Percentiles rank a stretch among this genome's conserved stretches.
Conservation (phyloP, 2,113 vertebrate genomes). For the Pterophyllum scalare region DNA sequence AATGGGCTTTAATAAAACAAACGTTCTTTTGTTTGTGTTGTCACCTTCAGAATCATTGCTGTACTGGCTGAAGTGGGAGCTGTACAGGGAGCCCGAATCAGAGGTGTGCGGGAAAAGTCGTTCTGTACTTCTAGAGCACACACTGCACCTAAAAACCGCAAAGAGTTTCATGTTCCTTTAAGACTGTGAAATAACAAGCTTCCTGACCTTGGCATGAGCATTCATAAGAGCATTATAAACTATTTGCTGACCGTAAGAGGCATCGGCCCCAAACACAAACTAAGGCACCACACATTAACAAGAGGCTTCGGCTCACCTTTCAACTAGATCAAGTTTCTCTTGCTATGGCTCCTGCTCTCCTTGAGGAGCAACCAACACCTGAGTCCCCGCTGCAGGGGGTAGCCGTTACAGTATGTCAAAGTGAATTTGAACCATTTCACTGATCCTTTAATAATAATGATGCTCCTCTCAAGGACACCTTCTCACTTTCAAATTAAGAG, state of each 20-base stretch:
- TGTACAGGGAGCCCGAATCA: slow-evolving; percentile 72
- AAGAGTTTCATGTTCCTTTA: slow-evolving; percentile 2
- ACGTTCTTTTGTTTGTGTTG: neutral
- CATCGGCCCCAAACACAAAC: slow-evolving; percentile 27
- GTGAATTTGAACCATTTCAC: slow-evolving; percentile 35
- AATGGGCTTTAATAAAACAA: neutral
- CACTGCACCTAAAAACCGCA: slow-evolving; percentile 76
- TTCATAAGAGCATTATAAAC: slow-evolving; percentile 5
- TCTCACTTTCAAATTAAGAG: slow-evolving; percentile 19
- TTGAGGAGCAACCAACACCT: slow-evolving; percentile 63
- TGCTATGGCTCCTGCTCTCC: slow-evolving; percentile 32
- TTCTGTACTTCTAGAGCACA: slow-evolving; percentile 84
- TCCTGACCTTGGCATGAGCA: slow-evolving; percentile 9
- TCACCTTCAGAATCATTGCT: slow-evolving; percentile 75
- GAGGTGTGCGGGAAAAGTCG: slow-evolving; percentile 71
- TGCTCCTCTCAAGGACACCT: slow-evolving; percentile 4
- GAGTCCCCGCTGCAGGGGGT: slow-evolving; percentile 29
- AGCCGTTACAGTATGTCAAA: slow-evolving; percentile 16
- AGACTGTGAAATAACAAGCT: slow-evolving; percentile 11
- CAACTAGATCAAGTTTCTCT: slow-evolving; percentile 69
- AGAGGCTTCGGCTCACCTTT: slow-evolving; percentile 56
- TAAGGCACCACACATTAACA: neutral
- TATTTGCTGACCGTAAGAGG: slow-evolving; percentile 9
- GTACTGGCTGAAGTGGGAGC: slow-evolving; percentile 67
- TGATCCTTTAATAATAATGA: slow-evolving; percentile 37